Conservation (phyloP, 1,140 invertebrate genomes). For the Stegodyphus mimosarum region DNA sequence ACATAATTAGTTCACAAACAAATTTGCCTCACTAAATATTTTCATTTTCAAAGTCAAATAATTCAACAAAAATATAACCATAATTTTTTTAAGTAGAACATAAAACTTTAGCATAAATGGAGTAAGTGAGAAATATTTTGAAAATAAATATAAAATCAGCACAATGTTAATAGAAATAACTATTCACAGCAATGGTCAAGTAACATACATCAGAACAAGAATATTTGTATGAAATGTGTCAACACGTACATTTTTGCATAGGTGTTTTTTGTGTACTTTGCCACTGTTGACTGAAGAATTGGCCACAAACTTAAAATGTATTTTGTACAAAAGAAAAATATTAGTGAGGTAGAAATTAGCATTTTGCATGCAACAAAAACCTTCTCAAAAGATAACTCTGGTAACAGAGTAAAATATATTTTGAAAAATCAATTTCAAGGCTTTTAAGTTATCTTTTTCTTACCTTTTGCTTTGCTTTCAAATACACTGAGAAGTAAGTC, state of each 20-base stretch:
- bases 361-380: conserved; percentile 59
- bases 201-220: neutral
- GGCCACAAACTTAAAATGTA: conserved; percentile 52
- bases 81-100: too few relatives aligned
- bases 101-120: too few relatives aligned
- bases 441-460: neutral
- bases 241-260: neutral
- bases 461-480: neutral
- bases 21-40: too few relatives aligned
- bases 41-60: too few relatives aligned
- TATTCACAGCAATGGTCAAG: too few relatives aligned
- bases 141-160: too few relatives aligned
- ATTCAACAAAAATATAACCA: too few relatives aligned
- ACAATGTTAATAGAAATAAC: too few relatives aligned
- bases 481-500: conserved; percentile 16
- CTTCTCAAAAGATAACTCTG: conserved; percentile 17
- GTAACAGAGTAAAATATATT: conserved; percentile 50
- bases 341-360: conserved; percentile 59
- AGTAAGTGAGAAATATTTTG: too few relatives aligned
- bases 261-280: conserved; percentile 22
- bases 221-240: neutral
- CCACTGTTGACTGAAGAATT: conserved; percentile 39
- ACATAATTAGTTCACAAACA: too few relatives aligned
- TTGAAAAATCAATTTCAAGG: conserved; percentile 47
- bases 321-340: conserved; percentile 60